A percentile compares a stretch with the other conserved stretches of the same genome.
Conservation (phyloP, 2,113 vertebrate genomes). For the Clarias magur region DNA sequence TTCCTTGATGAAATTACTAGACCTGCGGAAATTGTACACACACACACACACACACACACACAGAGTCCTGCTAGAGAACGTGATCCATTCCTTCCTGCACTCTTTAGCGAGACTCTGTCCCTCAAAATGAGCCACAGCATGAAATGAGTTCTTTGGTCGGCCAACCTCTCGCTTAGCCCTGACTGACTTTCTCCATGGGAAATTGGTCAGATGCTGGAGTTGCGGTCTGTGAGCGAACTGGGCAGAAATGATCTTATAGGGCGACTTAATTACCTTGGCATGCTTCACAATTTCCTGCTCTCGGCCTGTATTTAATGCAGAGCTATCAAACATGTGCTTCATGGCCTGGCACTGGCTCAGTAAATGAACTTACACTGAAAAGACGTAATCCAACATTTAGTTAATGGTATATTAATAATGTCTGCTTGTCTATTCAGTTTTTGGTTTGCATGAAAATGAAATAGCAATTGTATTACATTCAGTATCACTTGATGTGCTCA, state of each 20-base stretch:
- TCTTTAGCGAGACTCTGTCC: constrained; percentile 1
- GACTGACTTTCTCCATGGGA: constrained; percentile 6
- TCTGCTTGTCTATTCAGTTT: not conserved
- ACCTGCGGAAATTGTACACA: not conserved
- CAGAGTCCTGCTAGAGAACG: not conserved
- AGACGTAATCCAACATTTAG: not conserved
- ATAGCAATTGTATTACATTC: not conserved
- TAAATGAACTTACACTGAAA: not conserved
- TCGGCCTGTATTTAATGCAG: constrained; percentile 1
- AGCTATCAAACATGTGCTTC: not conserved
- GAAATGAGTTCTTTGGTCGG: constrained; percentile 42
- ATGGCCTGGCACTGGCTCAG: not conserved
- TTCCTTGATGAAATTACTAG: constrained; percentile 17
- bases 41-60: constrained; percentile 2
- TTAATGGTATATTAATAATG: not conserved
- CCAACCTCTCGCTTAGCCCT: not conserved
- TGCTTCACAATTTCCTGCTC: not conserved
- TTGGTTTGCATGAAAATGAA: not conserved
- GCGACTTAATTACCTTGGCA: constrained; percentile 9
- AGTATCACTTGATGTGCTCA: no score
- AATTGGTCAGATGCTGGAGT: not conserved
- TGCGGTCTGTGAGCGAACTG: not conserved
- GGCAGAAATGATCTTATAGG: not conserved
- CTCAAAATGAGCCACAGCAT: constrained; percentile 26
- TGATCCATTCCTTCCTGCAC: not conserved